Conservation (phyloP, 2,888 invertebrate genomes). For the Chelonus formosanus region DNA sequence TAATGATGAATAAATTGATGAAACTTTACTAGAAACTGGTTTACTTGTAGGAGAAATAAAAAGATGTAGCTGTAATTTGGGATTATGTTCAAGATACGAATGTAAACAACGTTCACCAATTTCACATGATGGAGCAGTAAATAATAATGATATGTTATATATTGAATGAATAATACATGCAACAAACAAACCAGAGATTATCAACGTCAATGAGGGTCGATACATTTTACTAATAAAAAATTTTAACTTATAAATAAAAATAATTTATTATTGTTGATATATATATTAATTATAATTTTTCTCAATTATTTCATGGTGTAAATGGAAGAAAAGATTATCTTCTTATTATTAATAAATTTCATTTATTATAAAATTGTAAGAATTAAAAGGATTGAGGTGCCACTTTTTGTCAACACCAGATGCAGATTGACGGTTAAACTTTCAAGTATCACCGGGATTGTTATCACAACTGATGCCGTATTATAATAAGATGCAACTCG, state of each 20-base stretch:
- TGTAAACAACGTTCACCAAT: slow-evolving; percentile 73
- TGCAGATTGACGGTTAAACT: no score
- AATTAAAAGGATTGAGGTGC: no score
- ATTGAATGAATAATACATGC: slow-evolving; percentile 78
- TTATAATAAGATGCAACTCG: no score
- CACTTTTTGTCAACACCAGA: no score
- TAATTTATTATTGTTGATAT: not conserved
- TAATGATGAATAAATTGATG: slow-evolving; percentile 70
- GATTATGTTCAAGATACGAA: slow-evolving; percentile 75
- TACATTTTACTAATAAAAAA: slow-evolving; percentile 46
- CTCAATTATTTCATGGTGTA: no score
- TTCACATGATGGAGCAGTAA: slow-evolving; percentile 76
- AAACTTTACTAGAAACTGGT: slow-evolving; percentile 70
- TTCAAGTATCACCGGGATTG: no score
- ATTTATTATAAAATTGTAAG: no score
- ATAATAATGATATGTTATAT: slow-evolving; percentile 79
- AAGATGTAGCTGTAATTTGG: slow-evolving; percentile 75
- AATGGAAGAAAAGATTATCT: no score
- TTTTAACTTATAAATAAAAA: not conserved
- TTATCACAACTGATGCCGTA: no score
- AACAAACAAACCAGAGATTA: slow-evolving; percentile 73
- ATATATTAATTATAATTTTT: no score
- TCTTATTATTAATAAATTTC: no score
- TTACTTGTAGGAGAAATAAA: slow-evolving; percentile 73
- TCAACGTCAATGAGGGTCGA: slow-evolving; percentile 69